Evolutionary conservation across 1,140 invertebrate species (phyloP).

Genomic region (Ceratosolen solmsi): DNA sequence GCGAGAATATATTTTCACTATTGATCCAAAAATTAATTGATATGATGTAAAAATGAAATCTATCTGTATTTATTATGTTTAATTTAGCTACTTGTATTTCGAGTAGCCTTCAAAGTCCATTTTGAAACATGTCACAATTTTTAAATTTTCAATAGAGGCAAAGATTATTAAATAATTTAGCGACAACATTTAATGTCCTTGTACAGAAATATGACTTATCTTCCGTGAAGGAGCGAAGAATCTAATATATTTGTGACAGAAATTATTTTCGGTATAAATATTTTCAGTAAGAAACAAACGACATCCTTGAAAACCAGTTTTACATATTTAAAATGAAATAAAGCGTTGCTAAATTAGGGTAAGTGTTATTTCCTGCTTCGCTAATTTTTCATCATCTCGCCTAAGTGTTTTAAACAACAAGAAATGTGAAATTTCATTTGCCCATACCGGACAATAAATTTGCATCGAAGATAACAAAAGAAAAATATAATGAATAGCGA

Average conservation of each 20-base stretch:
- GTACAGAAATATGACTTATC: background rate
- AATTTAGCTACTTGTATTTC: background rate
- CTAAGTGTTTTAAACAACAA: background rate
- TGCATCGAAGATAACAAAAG: background rate
- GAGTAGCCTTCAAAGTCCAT: background rate
- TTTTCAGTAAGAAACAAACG: background rate
- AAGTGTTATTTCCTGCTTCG: background rate
- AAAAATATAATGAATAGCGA: no score
- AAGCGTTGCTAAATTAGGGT: background rate
- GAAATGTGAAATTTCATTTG: background rate
- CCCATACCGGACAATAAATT: background rate
- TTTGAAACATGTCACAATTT: background rate
- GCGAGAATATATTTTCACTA: background rate
- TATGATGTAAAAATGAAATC: background rate
- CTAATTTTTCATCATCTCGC: background rate
- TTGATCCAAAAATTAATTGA: background rate
- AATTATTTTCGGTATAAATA: background rate
- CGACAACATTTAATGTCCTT: background rate
- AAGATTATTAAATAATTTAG: background rate
- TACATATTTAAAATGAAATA: conserved; percentile 1
- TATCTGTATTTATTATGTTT: background rate
- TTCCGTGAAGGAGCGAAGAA: background rate
- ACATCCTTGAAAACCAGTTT: background rate
- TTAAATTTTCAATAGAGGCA: background rate
- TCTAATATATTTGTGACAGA: background rate